Conservation (phyloP, 2,113 vertebrate genomes). For the Mesocricetus auratus region DNA sequence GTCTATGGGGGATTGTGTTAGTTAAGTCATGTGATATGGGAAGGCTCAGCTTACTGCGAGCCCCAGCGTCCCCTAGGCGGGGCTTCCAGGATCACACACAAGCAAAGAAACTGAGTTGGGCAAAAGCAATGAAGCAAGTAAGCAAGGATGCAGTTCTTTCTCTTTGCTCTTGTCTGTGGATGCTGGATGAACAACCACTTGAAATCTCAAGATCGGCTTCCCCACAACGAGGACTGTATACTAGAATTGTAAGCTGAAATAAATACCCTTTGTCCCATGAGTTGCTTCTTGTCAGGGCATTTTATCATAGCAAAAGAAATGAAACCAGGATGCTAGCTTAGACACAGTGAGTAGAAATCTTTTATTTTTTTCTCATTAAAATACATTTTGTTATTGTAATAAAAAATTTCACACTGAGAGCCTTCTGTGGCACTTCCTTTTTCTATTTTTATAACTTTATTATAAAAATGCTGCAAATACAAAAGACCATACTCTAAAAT, state of each 20-base stretch:
- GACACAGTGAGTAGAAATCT: not conserved
- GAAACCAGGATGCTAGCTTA: not conserved
- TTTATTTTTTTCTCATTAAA: conserved; percentile 48
- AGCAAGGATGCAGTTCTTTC: too few species aligned
- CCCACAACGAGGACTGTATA: too few species aligned
- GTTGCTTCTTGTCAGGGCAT: not conserved
- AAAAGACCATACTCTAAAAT: not conserved
- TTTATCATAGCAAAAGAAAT: not conserved
- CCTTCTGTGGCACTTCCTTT: not conserved
- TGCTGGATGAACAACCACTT: not conserved
- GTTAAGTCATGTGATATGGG: too few species aligned
- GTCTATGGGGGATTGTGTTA: too few species aligned
- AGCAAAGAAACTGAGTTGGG: not conserved
- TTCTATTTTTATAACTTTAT: not conserved
- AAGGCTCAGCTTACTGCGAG: not conserved
- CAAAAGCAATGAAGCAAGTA: not conserved
- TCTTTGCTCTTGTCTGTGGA: not conserved
- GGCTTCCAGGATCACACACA: not conserved
- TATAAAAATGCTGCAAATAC: not conserved
- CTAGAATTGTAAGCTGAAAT: not conserved
- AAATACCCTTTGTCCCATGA: not conserved
- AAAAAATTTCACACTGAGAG: not conserved
- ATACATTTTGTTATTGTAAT: not conserved
- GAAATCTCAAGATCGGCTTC: not conserved
- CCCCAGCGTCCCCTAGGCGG: too few species aligned